These are phyloP conservation scores for Araneus ventricosus DNA, from an alignment of 1,140 invertebrate species.

Conservation along the genomic window DNA sequence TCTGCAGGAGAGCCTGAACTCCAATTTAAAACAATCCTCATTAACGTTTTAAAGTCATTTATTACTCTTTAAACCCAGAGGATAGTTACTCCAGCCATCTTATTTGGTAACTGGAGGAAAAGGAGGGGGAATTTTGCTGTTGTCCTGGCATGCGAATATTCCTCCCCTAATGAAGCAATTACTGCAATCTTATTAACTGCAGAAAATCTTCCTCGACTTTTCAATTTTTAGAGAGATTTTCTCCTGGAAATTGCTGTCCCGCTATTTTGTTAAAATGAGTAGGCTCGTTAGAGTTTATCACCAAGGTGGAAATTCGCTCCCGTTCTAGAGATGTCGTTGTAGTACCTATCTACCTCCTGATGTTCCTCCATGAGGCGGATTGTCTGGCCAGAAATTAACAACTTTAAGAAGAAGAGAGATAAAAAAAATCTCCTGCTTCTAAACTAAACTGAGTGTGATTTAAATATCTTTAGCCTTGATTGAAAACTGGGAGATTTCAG, in stretches of 20 bases:
- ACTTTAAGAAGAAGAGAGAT: not conserved
- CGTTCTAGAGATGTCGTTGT: not conserved
- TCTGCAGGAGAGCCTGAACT: not conserved
- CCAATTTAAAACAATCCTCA: slow-evolving; percentile 58
- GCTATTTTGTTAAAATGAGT: slow-evolving; percentile 8
- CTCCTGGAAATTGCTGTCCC: not conserved
- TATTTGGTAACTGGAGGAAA: not conserved
- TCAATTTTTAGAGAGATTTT: slow-evolving; percentile 22
- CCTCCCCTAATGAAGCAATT: slow-evolving; percentile 47
- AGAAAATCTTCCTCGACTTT: slow-evolving; percentile 24
- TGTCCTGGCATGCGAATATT: slow-evolving; percentile 8
- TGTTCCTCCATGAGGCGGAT: not conserved
- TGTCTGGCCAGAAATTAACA: slow-evolving; percentile 13
- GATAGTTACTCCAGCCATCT: not conserved
- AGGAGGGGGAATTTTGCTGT: not conserved
- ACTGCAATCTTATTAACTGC: slow-evolving; percentile 42
- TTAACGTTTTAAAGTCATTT: slow-evolving; percentile 46
- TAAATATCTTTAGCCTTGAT: slow-evolving; percentile 23
- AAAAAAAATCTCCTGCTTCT: not conserved
- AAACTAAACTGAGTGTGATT: not conserved
- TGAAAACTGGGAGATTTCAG: slow-evolving; percentile 5
- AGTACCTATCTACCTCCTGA: not conserved
- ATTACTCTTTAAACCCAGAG: slow-evolving; percentile 27
- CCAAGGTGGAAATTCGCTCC: not conserved
- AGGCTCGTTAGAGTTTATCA: not conserved